Percentiles rank a stretch among this genome's conserved stretches.
phyloP scores from a whole-genome alignment of 37 sponge, comb jelly and placozoan species.

The Cliona cf. orientalis region DNA sequence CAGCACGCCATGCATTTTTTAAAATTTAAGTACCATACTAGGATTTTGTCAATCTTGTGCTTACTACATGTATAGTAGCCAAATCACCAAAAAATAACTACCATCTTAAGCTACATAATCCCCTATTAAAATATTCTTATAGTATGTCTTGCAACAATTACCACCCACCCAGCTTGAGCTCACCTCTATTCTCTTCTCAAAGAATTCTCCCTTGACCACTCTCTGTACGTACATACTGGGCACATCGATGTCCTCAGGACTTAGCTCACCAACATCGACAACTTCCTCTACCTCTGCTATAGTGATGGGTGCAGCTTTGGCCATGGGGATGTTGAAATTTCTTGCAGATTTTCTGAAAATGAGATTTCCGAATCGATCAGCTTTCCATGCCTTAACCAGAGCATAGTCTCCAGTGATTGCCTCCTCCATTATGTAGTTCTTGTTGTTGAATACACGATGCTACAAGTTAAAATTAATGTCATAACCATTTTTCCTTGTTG shows the following conservation, averaged over 20 bases:
- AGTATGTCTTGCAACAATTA: too few species aligned
- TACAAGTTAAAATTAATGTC: too few species aligned
- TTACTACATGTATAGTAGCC: too few species aligned
- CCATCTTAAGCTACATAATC: too few species aligned
- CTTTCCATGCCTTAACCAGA: constrained; percentile 94
- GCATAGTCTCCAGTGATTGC: constrained; percentile 95
- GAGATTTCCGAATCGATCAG: constrained; percentile 90
- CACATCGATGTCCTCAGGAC: constrained; percentile 86
- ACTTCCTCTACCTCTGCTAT: constrained; percentile 99
- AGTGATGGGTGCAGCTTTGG: constrained; percentile 83
- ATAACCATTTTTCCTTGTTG: too few species aligned
- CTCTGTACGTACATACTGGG: constrained; percentile 92
- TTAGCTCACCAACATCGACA: constrained; percentile 81
- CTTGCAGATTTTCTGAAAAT: constrained; percentile 86
- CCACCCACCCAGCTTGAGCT: too few species aligned
- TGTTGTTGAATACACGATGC: constrained; percentile 82
- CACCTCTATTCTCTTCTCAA: constrained; percentile 93
- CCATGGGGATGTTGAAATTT: constrained; percentile 96
- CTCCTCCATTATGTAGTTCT: constrained; percentile 92
- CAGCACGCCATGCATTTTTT: too few species aligned
- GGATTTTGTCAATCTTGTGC: too few species aligned
- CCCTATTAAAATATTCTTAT: too few species aligned
- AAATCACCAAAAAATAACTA: too few species aligned
- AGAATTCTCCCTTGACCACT: constrained; percentile 71
- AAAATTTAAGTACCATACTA: too few species aligned